Base-by-base conservation (phyloP, 1,140 invertebrate species). In the Lineus longissimus region DNA sequence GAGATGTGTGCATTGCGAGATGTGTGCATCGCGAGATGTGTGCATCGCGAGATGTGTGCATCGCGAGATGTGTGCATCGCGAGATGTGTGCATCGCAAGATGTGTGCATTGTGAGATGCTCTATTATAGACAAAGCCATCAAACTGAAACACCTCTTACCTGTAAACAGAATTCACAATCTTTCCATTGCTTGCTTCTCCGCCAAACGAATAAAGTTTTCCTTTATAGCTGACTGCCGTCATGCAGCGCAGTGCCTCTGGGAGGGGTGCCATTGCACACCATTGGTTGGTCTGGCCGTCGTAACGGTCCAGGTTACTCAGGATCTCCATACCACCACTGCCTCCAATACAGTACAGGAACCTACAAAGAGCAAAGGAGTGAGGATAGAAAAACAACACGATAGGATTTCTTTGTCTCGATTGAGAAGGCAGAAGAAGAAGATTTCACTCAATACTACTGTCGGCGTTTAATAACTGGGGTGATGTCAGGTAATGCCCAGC, bases 201-300 rank as follows among this genome's bases (percentile, higher is more conserved):
- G 19, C 78, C 78, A 67, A 80, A 76, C 4, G 76, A 68, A 64
- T 71, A 78, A 11, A 79, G 67, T 29, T 75, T 78, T 55, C 78
- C 78, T 31, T 67, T 68, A 61, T 73, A 72, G 43, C 71, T 73
- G 45, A 76, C 69, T 9, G 71, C 66, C 1, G 78, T 72, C 56
- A 74, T 73, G 59, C 78, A 79, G 9, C 76, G 60, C 0, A 79
- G 67, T 9, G 70, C 58, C 31, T 75, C 71, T 0, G 76, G 74
- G 4, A 80, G 67, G 11, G 72, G 70, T 0, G 71, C 70, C 25
- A 80, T 73, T 22, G 73, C 27, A 17, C 63, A 70, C 79, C 79
- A 81, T 0, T 66, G 65, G 68, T 79, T 78, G 4, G 67, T 71
- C 54, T 68, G 67, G 1, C 72, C 72, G 55, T 79, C 73, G 59